These are phyloP conservation scores for Drosophila ambigua DNA, from an alignment of 1,140 invertebrate species.

Conservation along the genomic window DNA sequence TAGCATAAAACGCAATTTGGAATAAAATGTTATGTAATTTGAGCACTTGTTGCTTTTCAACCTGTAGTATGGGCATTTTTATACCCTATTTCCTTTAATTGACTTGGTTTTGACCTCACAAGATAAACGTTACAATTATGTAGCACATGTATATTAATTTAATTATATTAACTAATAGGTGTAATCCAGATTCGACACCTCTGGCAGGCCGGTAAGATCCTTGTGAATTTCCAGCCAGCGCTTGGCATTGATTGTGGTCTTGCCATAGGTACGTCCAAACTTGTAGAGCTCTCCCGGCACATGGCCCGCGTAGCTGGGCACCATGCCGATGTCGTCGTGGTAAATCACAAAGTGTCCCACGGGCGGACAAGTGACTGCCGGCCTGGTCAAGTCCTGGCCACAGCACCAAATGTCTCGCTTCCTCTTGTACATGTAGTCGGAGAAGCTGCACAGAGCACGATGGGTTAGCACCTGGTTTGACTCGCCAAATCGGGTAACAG, in stretches of 20 bases:
- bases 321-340: conserved; percentile 87
- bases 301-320: conserved; percentile 89
- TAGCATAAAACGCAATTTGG: too few species aligned
- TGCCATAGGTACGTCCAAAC: conserved; percentile 89
- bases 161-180: conserved; percentile 34
- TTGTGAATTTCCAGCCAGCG: conserved; percentile 85
- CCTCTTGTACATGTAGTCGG: conserved; percentile 87
- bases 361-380: conserved; percentile 82
- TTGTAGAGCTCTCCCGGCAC: conserved; percentile 87
- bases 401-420: conserved; percentile 87
- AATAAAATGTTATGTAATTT: too few species aligned
- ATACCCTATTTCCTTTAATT: too few species aligned
- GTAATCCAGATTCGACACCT: conserved; percentile 65
- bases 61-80: too few species aligned
- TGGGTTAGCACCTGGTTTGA: conserved; percentile 87
- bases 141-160: background rate
- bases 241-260: conserved; percentile 88
- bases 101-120: too few species aligned
- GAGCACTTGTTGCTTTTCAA: too few species aligned
- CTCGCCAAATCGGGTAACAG: conserved; percentile 87
- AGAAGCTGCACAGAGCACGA: conserved; percentile 87
- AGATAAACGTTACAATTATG: conserved; percentile 8
- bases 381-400: conserved; percentile 81
- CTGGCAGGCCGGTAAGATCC: conserved; percentile 52
- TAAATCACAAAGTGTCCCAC: conserved; percentile 87